phyloP scores from a whole-genome alignment of 2,113 vertebrate species.

The Oophaga pumilio region DNA sequence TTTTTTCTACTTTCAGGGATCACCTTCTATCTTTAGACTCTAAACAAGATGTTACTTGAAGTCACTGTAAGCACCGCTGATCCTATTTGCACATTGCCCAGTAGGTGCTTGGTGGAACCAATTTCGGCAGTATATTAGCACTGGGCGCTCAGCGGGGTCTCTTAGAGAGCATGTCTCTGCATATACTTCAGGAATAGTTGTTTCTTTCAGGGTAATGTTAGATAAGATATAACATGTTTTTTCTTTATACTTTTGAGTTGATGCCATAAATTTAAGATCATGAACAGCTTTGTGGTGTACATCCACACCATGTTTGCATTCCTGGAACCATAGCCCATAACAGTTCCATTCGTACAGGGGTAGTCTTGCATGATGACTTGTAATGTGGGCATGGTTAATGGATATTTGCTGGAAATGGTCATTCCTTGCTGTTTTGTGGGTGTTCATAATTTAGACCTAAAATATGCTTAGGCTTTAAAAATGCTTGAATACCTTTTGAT shows the following conservation, averaged over 20 bases:
- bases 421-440: too few species aligned
- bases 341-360: too few species aligned
- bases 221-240: not conserved
- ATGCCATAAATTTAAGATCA: not conserved
- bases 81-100: not conserved
- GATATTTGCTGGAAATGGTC: too few species aligned
- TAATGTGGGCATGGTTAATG: too few species aligned
- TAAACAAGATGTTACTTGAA: not conserved
- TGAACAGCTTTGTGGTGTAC: not conserved
- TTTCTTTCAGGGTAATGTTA: not conserved
- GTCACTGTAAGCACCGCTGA: not conserved
- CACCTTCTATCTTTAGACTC: not conserved
- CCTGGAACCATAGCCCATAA: too few species aligned
- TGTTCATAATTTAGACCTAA: too few species aligned
- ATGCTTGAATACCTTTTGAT: too few species aligned
- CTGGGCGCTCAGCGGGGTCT: not conserved
- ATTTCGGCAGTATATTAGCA: not conserved
- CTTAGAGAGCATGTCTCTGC: not conserved
- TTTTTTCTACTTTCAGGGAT: not conserved
- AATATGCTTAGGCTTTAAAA: too few species aligned
- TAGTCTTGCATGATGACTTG: too few species aligned
- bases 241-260: not conserved
- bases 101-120: not conserved
- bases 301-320: too few species aligned
- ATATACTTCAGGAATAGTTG: not conserved